Evolutionary conservation across 2,888 invertebrate genomes (phyloP).

Genomic region (Diplolepis rosae): DNA sequence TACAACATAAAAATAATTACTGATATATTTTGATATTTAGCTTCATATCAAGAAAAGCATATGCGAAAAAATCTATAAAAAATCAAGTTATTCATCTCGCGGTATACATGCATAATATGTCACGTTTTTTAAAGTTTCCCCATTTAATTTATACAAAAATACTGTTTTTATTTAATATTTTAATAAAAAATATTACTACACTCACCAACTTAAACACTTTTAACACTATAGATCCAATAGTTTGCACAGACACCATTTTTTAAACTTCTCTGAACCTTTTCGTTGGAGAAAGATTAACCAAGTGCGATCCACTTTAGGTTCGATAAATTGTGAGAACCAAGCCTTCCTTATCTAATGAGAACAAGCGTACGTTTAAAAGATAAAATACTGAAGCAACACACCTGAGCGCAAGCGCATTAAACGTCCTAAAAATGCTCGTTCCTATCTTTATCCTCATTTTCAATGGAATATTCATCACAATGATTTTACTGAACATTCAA

Average conservation of each 20-base stretch:
- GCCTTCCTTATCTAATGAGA: conserved; percentile 72
- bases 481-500: no score
- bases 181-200: no score
- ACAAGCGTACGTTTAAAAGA: conserved; percentile 58
- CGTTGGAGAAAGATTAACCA: conserved; percentile 41
- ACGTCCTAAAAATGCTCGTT: not conserved
- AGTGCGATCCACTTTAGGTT: conserved; percentile 45
- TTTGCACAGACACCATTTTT: conserved; percentile 87
- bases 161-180: no score
- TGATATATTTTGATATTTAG: no score
- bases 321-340: conserved; percentile 59
- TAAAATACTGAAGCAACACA: conserved; percentile 48
- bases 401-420: conserved; percentile 22
- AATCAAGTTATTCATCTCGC: no score
- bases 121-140: no score
- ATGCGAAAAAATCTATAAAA: no score
- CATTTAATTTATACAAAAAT: no score
- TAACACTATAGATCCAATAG: conserved; percentile 86
- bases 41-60: no score
- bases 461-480: no score
- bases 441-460: not conserved
- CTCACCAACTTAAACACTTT: conserved; percentile 90
- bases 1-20: no score
- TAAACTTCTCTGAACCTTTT: conserved; percentile 35
- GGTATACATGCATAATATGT: no score